These are phyloP conservation scores for Xenops minutus DNA, from an alignment of 2,797 vertebrate genomes.

Conservation along the genomic window DNA sequence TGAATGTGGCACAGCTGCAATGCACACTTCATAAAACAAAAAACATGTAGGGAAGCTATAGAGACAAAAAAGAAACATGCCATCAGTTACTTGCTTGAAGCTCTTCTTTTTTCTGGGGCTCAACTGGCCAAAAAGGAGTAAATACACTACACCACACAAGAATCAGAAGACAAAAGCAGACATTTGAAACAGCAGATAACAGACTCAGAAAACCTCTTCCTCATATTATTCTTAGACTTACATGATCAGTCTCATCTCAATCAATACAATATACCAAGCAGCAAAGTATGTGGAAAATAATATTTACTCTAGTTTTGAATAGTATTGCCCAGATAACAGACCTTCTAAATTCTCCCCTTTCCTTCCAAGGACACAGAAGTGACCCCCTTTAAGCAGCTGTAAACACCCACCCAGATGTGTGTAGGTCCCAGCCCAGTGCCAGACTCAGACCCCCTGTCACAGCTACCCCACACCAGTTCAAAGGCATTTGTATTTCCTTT, in stretches of 20 bases:
- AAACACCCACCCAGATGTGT: background rate
- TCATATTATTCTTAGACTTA: slow-evolving; percentile 51
- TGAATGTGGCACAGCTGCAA: slow-evolving; percentile 76
- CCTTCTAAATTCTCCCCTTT: background rate
- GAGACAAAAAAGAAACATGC: slow-evolving; percentile 87
- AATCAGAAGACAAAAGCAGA: slow-evolving; percentile 86
- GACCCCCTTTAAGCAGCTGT: background rate
- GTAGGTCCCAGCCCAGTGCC: background rate
- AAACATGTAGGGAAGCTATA: slow-evolving; percentile 77
- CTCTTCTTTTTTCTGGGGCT: slow-evolving; percentile 95
- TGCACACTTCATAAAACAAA: slow-evolving; percentile 77
- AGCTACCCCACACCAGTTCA: background rate
- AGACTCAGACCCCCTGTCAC: background rate
- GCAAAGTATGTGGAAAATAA: background rate
- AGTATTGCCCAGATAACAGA: background rate
- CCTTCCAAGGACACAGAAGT: background rate
- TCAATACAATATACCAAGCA: slow-evolving; percentile 5
- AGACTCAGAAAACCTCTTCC: slow-evolving; percentile 54
- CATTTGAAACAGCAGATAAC: slow-evolving; percentile 76
- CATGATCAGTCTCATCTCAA: slow-evolving; percentile 38
- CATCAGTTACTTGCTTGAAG: slow-evolving; percentile 96
- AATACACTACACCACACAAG: slow-evolving; percentile 86
- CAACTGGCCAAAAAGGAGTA: slow-evolving; percentile 93
- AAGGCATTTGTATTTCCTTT: background rate
- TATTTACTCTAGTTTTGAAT: background rate